Percentiles rank a stretch among this genome's conserved stretches.
Evolutionary conservation across 2,113 vertebrate species (phyloP).

Genomic region (Nerophis lumbriciformis): DNA sequence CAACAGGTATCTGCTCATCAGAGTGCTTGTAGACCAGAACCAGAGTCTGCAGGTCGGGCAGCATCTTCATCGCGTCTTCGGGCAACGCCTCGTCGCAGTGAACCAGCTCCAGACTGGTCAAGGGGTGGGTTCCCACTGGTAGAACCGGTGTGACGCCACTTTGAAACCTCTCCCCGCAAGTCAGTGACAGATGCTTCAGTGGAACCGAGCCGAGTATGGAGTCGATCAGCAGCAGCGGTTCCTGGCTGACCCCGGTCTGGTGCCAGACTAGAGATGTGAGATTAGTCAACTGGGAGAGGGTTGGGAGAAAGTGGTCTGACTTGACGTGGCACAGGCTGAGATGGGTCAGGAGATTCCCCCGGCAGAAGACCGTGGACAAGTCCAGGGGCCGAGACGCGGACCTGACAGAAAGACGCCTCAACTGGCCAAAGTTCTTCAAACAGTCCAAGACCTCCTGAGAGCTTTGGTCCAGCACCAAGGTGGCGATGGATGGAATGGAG

Average conservation of each 20-base stretch:
- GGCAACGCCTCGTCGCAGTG: conserved; percentile 18
- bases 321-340: conserved; percentile 38
- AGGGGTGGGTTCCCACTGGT: background rate
- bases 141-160: background rate
- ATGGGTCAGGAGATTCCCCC: conserved; percentile 39
- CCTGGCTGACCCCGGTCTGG: background rate
- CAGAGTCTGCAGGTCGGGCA: conserved; percentile 38
- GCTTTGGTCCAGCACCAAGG: conserved; percentile 20
- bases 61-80: conserved; percentile 13
- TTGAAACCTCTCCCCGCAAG: background rate
- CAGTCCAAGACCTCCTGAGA: background rate
- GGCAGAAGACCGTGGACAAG: background rate
- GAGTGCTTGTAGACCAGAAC: conserved; percentile 23
- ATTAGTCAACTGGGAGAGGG: conserved; percentile 25
- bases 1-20: background rate
- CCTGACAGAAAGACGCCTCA: conserved; percentile 43
- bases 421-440: conserved; percentile 19
- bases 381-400: background rate
- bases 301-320: background rate
- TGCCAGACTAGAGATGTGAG: conserved; percentile 45
- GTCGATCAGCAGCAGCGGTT: background rate
- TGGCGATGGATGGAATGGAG: conserved; percentile 35
- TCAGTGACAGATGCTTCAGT: conserved; percentile 47
- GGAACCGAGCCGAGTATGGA: conserved; percentile 32
- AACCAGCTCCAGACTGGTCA: conserved; percentile 54